Base-by-base conservation (phyloP, 2,888 invertebrate genomes). In the Hylaea fasciaria region DNA sequence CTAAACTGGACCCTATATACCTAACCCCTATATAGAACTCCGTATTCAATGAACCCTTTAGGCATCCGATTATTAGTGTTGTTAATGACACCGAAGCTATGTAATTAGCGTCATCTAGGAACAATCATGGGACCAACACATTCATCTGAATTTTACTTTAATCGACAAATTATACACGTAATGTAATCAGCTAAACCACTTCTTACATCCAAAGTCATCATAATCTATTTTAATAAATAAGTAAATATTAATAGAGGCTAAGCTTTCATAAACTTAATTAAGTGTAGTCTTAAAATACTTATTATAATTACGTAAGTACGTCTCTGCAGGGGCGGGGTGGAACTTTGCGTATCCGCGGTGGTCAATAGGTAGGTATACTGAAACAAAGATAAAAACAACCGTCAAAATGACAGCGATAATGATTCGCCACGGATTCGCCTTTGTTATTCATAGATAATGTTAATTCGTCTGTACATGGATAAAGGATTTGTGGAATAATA, bases 181-280 rank as follows among this genome's bases (percentile, higher is more conserved):
- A 54, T 45, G 49, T 44, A 22, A 39, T 13, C 32, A 44, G 57
- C 50, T 41, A 29, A 41, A 47, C 16, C n/a, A 39, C 29, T 55
- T 32, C 17, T 43, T 32, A 45, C 37, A 35, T 48, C 17, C 17
- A 40, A 59, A 49, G 54, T 35, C 52, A 52, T 49, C 44, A 49
- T 53, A 58, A 1, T 14, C 47, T 48, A 48, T 9, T 43, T 17
- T 55, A 50, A 60, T 55, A 60, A 51, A 67, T 64, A 63, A 57
- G 44, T 62, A 64, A 68, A 69, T 72, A 65, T 70, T 74, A 73
- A 62, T 61, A 35, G 50, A 68, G 58, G 69, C 66, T 68, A 71
- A 8, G 14, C 5, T 55, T 66, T 8, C 58, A 65, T 72, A 71
- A 22, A 57, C 46, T 50, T 89, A 76, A 54, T 71, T 74, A 73